These are phyloP conservation scores for Oreochromis niloticus DNA, from an alignment of 2,113 vertebrate species.

Conservation along the genomic window DNA sequence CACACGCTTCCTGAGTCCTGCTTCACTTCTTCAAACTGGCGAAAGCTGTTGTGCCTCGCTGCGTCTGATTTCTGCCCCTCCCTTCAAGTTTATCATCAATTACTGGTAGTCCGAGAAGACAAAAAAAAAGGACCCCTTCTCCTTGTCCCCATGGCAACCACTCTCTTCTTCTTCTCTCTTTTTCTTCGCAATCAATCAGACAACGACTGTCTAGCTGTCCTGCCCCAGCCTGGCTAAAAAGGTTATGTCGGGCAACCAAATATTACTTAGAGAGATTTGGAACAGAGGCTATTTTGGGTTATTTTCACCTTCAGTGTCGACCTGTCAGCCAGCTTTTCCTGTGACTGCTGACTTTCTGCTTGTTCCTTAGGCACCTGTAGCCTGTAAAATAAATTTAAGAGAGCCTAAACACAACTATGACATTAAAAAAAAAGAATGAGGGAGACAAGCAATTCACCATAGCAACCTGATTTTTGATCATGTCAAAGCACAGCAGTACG, in stretches of 20 bases:
- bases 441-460: not conserved
- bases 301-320: not conserved
- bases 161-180: conserved; percentile 14
- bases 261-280: not conserved
- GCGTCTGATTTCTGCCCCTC: conserved; percentile 15
- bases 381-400: not conserved
- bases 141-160: conserved; percentile 55
- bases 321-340: not conserved
- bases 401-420: not conserved
- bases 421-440: not conserved
- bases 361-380: not conserved
- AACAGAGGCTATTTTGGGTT: not conserved
- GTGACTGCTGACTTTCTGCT: not conserved
- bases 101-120: conserved; percentile 29
- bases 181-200: conserved; percentile 48
- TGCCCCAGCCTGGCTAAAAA: not conserved
- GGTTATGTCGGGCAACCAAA: conserved; percentile 3
- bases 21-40: not conserved
- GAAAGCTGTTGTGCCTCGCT: not conserved
- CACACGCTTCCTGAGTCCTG: conserved; percentile 9
- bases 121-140: not conserved
- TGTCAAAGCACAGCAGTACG: not conserved
- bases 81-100: conserved; percentile 55
- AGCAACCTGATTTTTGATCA: not conserved
- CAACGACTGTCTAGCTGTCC: conserved; percentile 7